phyloP scores from a whole-genome alignment of 2,113 vertebrate species.

The Brachyistius frenatus region DNA sequence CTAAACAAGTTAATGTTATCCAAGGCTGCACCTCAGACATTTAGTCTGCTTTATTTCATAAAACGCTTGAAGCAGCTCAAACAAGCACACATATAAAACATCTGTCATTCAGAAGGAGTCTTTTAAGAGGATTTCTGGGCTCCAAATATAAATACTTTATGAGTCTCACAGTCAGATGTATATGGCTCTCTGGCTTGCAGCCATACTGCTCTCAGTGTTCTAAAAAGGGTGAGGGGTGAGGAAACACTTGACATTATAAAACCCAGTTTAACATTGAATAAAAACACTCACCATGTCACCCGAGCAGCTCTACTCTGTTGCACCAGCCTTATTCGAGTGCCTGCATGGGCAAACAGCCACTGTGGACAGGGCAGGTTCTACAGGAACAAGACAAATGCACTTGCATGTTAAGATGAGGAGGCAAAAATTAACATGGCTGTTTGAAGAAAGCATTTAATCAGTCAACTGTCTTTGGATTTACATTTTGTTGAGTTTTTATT shows the following conservation, averaged over 20 bases:
- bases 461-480: background rate
- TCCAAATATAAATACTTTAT: slow-evolving; percentile 46
- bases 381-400: background rate
- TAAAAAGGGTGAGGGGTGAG: slow-evolving; percentile 32
- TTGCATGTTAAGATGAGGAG: background rate
- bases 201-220: slow-evolving; percentile 8
- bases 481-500: background rate
- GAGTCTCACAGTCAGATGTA: slow-evolving; percentile 4
- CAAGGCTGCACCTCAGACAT: slow-evolving; percentile 13
- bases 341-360: slow-evolving; percentile 11
- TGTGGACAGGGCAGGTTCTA: slow-evolving; percentile 22
- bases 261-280: slow-evolving; percentile 34
- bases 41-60: slow-evolving; percentile 4
- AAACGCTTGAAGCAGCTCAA: slow-evolving; percentile 29
- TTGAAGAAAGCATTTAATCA: slow-evolving; percentile 13
- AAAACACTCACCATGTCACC: slow-evolving; percentile 2
- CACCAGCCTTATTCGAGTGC: slow-evolving; percentile 18
- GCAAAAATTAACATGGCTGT: background rate
- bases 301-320: slow-evolving; percentile 12
- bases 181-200: slow-evolving; percentile 25
- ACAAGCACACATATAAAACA: slow-evolving; percentile 22
- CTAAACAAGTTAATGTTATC: slow-evolving; percentile 20
- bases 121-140: slow-evolving; percentile 20
- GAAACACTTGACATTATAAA: slow-evolving; percentile 42
- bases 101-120: slow-evolving; percentile 13